These are phyloP conservation scores for Aphelocoma californica DNA, from an alignment of 2,797 vertebrate species.

Conservation along the genomic window DNA sequence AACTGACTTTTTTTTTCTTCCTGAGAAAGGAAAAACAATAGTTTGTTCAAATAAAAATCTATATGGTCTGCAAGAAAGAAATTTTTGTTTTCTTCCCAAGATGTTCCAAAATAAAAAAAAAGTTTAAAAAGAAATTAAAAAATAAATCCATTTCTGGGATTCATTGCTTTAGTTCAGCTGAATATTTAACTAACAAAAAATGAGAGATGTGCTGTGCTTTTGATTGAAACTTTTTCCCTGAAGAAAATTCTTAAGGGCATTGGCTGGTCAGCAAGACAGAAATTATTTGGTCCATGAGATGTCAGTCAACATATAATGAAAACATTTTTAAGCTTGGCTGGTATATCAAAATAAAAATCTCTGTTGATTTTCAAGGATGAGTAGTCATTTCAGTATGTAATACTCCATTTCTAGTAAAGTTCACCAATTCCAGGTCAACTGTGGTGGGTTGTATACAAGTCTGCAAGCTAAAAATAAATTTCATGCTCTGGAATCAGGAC, in stretches of 20 bases:
- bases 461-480: background rate
- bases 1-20: background rate
- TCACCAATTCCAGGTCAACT: background rate
- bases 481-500: background rate
- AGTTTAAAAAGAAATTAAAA: background rate
- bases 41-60: background rate
- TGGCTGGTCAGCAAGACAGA: background rate
- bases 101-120: background rate
- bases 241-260: background rate
- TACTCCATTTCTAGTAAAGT: background rate
- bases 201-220: background rate
- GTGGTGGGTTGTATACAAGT: background rate
- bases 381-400: background rate
- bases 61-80: background rate
- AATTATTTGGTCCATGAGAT: background rate
- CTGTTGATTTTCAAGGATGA: background rate
- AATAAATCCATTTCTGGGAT: background rate
- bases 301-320: background rate
- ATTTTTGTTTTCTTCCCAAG: background rate
- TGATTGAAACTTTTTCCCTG: background rate
- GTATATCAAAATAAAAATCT: background rate
- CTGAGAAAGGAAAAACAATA: background rate
- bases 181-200: background rate
- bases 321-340: background rate
- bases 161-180: background rate